A percentile compares a stretch with the other conserved stretches of the same genome.
phyloP scores from a whole-genome alignment of 2,888 invertebrate genomes.

The Parochlus steinenii region DNA sequence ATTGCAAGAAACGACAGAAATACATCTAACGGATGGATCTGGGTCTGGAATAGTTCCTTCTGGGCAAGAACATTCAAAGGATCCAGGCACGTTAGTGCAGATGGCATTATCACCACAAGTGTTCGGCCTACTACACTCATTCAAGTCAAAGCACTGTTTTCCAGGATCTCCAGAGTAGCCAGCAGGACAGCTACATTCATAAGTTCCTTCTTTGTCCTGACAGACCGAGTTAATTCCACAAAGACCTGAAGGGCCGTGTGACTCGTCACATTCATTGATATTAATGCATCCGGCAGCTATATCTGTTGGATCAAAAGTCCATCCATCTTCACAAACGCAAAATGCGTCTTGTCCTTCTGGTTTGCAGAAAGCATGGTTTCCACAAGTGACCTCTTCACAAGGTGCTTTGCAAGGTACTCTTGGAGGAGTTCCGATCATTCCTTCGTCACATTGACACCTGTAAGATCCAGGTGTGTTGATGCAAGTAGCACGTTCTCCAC shows the following conservation, averaged over 20 bases:
- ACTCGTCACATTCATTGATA: conserved; percentile 74
- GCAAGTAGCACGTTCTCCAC: conserved; percentile 63
- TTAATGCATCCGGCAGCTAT: conserved; percentile 83
- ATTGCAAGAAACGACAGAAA: conserved; percentile 64
- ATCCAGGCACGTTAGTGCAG: conserved; percentile 62
- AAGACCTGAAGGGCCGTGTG: conserved; percentile 59
- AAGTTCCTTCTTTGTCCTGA: conserved; percentile 64
- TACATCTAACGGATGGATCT: conserved; percentile 64
- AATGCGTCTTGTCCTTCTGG: conserved; percentile 77
- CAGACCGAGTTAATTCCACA: conserved; percentile 76
- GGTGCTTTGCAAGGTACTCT: conserved; percentile 69
- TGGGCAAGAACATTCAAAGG: conserved; percentile 65
- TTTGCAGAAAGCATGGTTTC: conserved; percentile 76
- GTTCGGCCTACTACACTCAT: conserved; percentile 58
- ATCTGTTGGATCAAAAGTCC: conserved; percentile 81
- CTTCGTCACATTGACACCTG: conserved; percentile 65
- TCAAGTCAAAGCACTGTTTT: conserved; percentile 62
- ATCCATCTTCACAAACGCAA: conserved; percentile 84
- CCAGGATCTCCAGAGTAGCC: conserved; percentile 77
- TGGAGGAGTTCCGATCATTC: conserved; percentile 71
- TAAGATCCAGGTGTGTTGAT: conserved; percentile 65
- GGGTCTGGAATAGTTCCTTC: conserved; percentile 69
- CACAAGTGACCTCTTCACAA: conserved; percentile 81
- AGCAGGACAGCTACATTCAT: conserved; percentile 62
- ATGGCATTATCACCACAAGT: conserved; percentile 67